Conservation (phyloP, 2,113 vertebrate genomes). For the Cavia aperea region DNA sequence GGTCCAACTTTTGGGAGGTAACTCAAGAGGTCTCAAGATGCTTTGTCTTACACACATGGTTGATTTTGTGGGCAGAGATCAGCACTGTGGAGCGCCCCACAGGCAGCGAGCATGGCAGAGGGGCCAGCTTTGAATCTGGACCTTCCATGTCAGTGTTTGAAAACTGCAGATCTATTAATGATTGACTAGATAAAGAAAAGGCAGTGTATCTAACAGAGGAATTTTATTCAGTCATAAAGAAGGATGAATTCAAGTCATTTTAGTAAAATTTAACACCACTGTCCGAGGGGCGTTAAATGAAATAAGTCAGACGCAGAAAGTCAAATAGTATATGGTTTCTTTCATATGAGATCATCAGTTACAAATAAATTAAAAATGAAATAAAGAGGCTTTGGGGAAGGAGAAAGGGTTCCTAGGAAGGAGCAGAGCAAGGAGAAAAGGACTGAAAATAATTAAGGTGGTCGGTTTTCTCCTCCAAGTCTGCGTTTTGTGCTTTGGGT, state of each 20-base stretch:
- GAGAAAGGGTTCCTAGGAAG: not conserved
- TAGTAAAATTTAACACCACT: not conserved
- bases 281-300: not conserved
- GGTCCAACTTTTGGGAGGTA: not conserved
- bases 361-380: not conserved
- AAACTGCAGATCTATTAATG: not conserved
- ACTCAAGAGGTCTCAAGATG: constrained; percentile 9
- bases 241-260: not conserved
- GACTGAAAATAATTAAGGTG: not conserved
- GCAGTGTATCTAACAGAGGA: not conserved
- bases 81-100: constrained; percentile 42
- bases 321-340: not conserved
- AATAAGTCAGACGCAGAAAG: not conserved
- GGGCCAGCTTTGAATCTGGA: not conserved
- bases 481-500: not conserved
- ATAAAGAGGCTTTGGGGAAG: not conserved
- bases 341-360: not conserved
- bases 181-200: not conserved
- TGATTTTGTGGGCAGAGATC: not conserved
- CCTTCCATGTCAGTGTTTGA: not conserved
- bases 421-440: not conserved
- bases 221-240: not conserved
- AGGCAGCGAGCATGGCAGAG: not conserved
- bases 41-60: not conserved
- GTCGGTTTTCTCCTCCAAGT: not conserved